Conservation (phyloP, 2,888 invertebrate genomes). For the Parelbella ahira region DNA sequence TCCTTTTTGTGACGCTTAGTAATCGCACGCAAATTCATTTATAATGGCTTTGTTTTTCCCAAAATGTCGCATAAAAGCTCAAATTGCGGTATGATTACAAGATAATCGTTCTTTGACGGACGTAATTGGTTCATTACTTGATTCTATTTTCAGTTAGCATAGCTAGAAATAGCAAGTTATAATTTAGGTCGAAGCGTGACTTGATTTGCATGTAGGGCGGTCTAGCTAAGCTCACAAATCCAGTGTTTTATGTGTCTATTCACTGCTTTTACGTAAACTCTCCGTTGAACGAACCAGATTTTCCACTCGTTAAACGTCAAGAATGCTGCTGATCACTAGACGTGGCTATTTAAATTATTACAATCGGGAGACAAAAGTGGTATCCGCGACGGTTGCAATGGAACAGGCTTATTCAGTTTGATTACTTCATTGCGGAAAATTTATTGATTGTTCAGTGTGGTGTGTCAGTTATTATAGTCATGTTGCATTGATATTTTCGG, state of each 20-base stretch:
- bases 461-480: too few relatives aligned
- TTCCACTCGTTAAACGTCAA: constrained; percentile 44
- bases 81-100: constrained; percentile 59
- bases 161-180: constrained; percentile 51
- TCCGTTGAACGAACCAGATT: constrained; percentile 39
- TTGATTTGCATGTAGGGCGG: constrained; percentile 71
- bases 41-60: constrained; percentile 63
- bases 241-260: constrained; percentile 58
- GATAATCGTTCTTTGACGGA: constrained; percentile 56
- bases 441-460: constrained; percentile 7
- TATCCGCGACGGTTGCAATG: constrained; percentile 11
- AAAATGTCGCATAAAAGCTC: constrained; percentile 41
- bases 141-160: constrained; percentile 32
- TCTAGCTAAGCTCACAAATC: constrained; percentile 47
- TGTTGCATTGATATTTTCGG: too few relatives aligned
- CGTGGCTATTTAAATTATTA: constrained; percentile 31
- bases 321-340: constrained; percentile 37
- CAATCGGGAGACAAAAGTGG: constrained; percentile 26
- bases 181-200: constrained; percentile 72
- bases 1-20: constrained; percentile 32
- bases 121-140: constrained; percentile 61
- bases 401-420: constrained; percentile 7
- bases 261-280: constrained; percentile 52
- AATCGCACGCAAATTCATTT: constrained; percentile 68
- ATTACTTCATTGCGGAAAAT: constrained; percentile 18